phyloP scores from a whole-genome alignment of 2,113 vertebrate species.

The Phrynocephalus versicolor region DNA sequence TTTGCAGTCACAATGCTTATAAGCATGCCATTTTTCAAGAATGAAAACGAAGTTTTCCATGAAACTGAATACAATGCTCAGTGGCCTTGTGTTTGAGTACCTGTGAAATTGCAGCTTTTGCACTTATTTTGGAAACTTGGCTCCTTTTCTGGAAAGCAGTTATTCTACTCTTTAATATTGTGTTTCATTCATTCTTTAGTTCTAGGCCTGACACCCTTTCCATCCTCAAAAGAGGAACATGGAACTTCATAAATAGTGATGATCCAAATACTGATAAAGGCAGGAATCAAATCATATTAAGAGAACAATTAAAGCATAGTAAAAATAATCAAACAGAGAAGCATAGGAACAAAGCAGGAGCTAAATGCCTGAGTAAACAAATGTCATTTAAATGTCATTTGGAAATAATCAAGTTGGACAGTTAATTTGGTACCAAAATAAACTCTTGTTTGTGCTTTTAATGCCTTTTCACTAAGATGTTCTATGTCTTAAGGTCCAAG shows the following conservation, averaged over 20 bases:
- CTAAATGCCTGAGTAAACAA: not conserved
- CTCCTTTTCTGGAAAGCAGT: not conserved
- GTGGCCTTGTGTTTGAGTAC: not conserved
- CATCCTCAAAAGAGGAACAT: not conserved
- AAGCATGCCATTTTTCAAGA: not conserved
- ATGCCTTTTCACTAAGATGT: not conserved
- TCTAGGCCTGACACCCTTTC: not conserved
- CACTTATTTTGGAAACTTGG: not conserved
- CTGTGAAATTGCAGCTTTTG: not conserved
- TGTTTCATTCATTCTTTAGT: not conserved
- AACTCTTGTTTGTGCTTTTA: not conserved
- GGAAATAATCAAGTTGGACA: not conserved
- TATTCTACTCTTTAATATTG: not conserved
- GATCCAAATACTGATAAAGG: not conserved
- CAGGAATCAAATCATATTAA: not conserved
- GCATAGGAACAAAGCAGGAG: not conserved
- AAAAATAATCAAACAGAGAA: not conserved
- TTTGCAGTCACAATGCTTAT: not conserved
- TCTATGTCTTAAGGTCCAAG: conserved; percentile 80
- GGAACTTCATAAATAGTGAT: too few species aligned
- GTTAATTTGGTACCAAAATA: not conserved
- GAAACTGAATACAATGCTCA: not conserved
- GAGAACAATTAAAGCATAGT: not conserved
- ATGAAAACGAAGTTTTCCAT: not conserved
- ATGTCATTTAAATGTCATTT: not conserved